A percentile compares a stretch with the other conserved stretches of the same genome.
These are phyloP conservation scores for Rotaria sp. DNA, from an alignment of 2,888 invertebrate genomes.

Conservation along the genomic window DNA sequence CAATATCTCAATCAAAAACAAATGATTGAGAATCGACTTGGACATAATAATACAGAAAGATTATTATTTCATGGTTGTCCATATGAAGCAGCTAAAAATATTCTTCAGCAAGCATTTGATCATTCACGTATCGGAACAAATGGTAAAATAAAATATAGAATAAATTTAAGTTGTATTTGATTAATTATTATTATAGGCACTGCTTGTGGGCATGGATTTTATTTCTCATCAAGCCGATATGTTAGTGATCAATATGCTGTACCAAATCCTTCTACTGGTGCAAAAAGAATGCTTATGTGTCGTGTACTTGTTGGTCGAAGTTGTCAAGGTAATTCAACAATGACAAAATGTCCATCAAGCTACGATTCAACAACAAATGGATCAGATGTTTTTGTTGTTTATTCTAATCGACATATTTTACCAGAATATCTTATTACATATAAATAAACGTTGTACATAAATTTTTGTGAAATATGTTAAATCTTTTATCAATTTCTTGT, in stretches of 20 bases:
- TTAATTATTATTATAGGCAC: neutral
- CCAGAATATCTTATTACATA: neutral
- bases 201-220: neutral
- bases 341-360: neutral
- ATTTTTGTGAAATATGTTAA: no score
- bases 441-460: neutral
- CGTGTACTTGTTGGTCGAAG: neutral
- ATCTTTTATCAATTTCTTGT: no score
- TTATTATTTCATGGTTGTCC: neutral
- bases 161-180: neutral
- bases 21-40: neutral
- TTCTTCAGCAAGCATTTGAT: neutral
- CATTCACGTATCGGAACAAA: neutral
- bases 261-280: neutral
- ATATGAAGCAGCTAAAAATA: neutral
- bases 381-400: neutral
- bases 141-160: neutral
- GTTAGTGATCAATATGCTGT: neutral
- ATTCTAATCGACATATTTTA: neutral
- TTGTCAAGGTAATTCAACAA: neutral
- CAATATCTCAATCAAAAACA: neutral
- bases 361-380: neutral
- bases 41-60: neutral
- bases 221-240: neutral
- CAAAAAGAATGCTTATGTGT: neutral